These are phyloP conservation scores for Platycheirus rosarum DNA, from an alignment of 2,888 invertebrate genomes.

Conservation along the genomic window DNA sequence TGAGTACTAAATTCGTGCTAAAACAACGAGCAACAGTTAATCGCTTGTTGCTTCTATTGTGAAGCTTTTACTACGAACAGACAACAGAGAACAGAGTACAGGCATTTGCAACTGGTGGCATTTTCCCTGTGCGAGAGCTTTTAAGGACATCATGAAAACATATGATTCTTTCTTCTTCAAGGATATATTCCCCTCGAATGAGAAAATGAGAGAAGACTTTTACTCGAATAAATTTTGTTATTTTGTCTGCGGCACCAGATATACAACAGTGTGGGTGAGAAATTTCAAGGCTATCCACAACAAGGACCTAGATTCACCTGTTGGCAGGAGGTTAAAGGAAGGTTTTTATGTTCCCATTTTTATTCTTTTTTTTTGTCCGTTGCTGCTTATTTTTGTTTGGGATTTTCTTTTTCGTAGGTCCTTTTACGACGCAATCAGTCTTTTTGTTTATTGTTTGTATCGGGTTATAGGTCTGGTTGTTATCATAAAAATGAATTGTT, in stretches of 20 bases:
- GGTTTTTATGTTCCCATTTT: conserved; percentile 36
- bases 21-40: conserved; percentile 55
- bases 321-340: conserved; percentile 51
- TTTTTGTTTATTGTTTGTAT: conserved; percentile 69
- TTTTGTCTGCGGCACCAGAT: conserved; percentile 33
- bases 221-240: conserved; percentile 19
- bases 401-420: conserved; percentile 3
- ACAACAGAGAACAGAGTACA: too few relatives aligned
- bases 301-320: conserved; percentile 66
- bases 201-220: too few relatives aligned
- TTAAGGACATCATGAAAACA: conserved; percentile 34
- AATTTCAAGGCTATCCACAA: conserved; percentile 62
- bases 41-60: conserved; percentile 63
- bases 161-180: conserved; percentile 26
- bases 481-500: conserved; percentile 67
- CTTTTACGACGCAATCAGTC: conserved; percentile 69
- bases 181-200: background rate
- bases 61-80: conserved; percentile 18
- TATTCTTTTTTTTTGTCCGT: conserved; percentile 8
- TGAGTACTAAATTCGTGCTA: conserved; percentile 52
- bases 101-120: conserved; percentile 66
- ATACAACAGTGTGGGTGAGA: conserved; percentile 36
- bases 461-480: conserved; percentile 54
- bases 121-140: conserved; percentile 47
- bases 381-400: conserved; percentile 28